A percentile compares a stretch with the other conserved stretches of the same genome.
These are phyloP conservation scores for Mesodorylaimus sp. DNA, from an alignment of 2,888 invertebrate species.

Conservation along the genomic window DNA sequence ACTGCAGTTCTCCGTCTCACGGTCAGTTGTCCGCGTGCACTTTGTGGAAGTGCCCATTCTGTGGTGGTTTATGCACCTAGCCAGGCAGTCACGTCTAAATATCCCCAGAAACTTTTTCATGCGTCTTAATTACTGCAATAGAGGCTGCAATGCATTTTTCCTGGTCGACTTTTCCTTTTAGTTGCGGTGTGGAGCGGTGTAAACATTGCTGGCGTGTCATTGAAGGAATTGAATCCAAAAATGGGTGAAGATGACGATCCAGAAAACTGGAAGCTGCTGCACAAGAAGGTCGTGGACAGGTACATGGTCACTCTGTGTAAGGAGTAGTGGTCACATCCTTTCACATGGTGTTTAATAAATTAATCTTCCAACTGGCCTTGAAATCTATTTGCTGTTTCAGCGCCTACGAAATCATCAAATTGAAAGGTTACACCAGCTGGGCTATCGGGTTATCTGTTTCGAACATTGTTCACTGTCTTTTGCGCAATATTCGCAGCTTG, in stretches of 20 bases:
- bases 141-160: too few relatives aligned
- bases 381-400: conserved; percentile 31
- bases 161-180: too few relatives aligned
- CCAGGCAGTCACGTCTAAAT: too few relatives aligned
- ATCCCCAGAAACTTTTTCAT: too few relatives aligned
- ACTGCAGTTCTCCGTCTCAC: too few relatives aligned
- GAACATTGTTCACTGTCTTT: conserved; percentile 28
- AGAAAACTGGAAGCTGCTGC: conserved; percentile 59
- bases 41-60: too few relatives aligned
- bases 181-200: conserved; percentile 85
- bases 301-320: conserved; percentile 18
- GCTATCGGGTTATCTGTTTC: conserved; percentile 34
- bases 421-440: conserved; percentile 37
- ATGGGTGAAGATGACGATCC: conserved; percentile 53
- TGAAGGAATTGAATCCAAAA: conserved; percentile 54
- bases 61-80: too few relatives aligned
- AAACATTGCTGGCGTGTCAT: conserved; percentile 67
- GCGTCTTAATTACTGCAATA: too few relatives aligned
- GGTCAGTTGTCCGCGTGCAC: too few relatives aligned
- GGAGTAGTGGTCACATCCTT: not conserved
- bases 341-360: not conserved
- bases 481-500: conserved; percentile 31
- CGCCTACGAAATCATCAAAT: conserved; percentile 40
- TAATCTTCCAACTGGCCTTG: not conserved
- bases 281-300: conserved; percentile 59